A percentile compares a stretch with the other conserved stretches of the same genome.
These are phyloP conservation scores for Sylvietta virens DNA, from an alignment of 2,113 vertebrate species.

Conservation along the genomic window DNA sequence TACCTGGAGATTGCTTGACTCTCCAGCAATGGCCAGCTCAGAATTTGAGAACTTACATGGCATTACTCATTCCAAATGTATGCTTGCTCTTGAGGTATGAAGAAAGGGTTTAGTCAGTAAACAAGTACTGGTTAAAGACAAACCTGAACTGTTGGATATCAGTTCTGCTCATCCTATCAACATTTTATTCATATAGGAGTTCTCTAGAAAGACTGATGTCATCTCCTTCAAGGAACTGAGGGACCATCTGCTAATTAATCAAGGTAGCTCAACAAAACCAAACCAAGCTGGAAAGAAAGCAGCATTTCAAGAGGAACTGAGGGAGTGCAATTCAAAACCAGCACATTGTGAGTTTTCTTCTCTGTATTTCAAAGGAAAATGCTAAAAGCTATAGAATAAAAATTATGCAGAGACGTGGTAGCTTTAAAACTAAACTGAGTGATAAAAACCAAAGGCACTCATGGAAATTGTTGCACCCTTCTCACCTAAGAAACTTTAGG, in stretches of 20 bases:
- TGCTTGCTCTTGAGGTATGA: not conserved
- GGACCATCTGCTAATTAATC: not conserved
- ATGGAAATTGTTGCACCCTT: not conserved
- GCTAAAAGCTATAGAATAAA: not conserved
- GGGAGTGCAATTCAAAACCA: not conserved
- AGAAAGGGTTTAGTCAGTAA: not conserved
- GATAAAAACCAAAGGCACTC: not conserved
- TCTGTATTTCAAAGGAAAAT: not conserved
- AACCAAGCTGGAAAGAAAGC: not conserved
- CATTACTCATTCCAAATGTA: not conserved
- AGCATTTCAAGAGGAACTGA: not conserved
- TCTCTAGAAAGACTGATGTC: not conserved
- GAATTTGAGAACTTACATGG: not conserved
- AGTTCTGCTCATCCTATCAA: not conserved
- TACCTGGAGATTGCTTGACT: not conserved
- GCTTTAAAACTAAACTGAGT: not conserved
- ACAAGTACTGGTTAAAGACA: not conserved
- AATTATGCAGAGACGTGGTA: not conserved
- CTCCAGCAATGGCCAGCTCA: not conserved
- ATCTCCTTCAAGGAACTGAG: not conserved
- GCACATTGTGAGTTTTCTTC: not conserved
- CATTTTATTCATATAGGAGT: not conserved
- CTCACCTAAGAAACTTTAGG: not conserved
- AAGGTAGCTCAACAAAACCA: not conserved
- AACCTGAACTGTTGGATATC: not conserved